Conservation (phyloP, 2,888 invertebrate genomes). For the Drosophila basisetae region DNA sequence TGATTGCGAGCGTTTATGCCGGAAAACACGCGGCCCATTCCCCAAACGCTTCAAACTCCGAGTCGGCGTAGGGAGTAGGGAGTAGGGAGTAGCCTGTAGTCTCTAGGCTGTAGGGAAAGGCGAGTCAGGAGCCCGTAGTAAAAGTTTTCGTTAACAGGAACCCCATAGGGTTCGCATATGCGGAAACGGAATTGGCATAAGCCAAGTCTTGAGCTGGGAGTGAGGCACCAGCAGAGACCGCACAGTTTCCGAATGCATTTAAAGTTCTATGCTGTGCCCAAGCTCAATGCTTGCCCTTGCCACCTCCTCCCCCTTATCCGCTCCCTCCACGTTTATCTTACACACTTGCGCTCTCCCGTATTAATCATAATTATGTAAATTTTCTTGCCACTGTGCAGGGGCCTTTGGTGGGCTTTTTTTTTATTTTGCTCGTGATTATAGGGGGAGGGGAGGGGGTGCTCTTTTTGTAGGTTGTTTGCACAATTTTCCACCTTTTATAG, state of each 20-base stretch:
- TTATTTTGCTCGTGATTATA: background rate
- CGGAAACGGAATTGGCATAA: constrained; percentile 48
- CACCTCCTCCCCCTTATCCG: constrained; percentile 1
- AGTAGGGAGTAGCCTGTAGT: background rate
- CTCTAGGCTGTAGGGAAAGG: background rate
- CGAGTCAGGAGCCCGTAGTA: background rate
- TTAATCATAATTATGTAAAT: constrained; percentile 84
- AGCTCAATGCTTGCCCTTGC: background rate
- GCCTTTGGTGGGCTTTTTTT: constrained; percentile 13
- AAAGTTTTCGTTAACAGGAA: constrained; percentile 1
- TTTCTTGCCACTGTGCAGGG: constrained; percentile 51
- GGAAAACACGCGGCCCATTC: constrained; percentile 69
- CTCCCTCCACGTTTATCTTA: background rate
- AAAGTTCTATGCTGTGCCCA: constrained; percentile 24
- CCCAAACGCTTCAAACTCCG: constrained; percentile 22
- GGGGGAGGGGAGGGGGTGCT: background rate
- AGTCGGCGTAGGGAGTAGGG: background rate
- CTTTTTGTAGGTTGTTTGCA: constrained; percentile 76
- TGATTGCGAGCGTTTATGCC: constrained; percentile 80
- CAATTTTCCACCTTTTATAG: constrained; percentile 83
- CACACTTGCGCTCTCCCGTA: constrained; percentile 48
- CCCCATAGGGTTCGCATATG: constrained; percentile 5
- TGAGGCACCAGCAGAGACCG: background rate
- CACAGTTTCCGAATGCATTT: constrained; percentile 69
- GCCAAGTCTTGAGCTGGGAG: constrained; percentile 3